Evolutionary conservation across 2,797 vertebrate species (phyloP), one percentile per base, ranked within the genome.

Genomic region (Parotocinclus haroldoi): DNA sequence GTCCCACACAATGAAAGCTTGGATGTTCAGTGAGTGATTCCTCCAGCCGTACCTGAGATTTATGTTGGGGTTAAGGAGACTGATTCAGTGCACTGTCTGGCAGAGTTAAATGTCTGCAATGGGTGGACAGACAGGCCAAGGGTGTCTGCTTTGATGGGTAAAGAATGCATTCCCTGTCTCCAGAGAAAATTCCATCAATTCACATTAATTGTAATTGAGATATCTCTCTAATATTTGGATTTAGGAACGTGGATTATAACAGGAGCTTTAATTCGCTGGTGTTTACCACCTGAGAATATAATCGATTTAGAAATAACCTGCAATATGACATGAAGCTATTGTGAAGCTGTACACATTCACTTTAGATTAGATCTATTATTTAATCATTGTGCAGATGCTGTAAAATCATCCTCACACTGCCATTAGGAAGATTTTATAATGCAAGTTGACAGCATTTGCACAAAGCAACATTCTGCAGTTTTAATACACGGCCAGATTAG

Each of bases 21-120:
- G 8, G 60, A 60, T 74, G 63, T 74, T 63, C 74, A 63, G 74
- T 79, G 70, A 75, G 63, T 72, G 63, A 52, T 19, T 16, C 38
- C 72, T 39, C 71, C 76, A 77, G 69, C 11, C 59, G 19, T 63
- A 77, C 77, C 80, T 82, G 78, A 79, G 84, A 82, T 84, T 75
- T 67, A 49, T 71, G 68, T 52, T 68, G 75, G 58, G 79, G 75
- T 76, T 82, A 77, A 72, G 78, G 38, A 54, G 66, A 77, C 58
- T 76, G 71, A 77, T 78, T 65, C 54, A 83, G 77, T 63, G 58
- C 52, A 58, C 54, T 66, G 59, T 71, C 55, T 67, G 42, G 10
- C 16, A 12, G 49, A 38, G 66, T 66, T 65, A 72, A 69, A 46
- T 66, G 50, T 45, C 36, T 58, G 60, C 69, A 57, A 60, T 65